Evolutionary conservation across 2,113 vertebrate genomes (phyloP).

Genomic region (Motacilla alba): DNA sequence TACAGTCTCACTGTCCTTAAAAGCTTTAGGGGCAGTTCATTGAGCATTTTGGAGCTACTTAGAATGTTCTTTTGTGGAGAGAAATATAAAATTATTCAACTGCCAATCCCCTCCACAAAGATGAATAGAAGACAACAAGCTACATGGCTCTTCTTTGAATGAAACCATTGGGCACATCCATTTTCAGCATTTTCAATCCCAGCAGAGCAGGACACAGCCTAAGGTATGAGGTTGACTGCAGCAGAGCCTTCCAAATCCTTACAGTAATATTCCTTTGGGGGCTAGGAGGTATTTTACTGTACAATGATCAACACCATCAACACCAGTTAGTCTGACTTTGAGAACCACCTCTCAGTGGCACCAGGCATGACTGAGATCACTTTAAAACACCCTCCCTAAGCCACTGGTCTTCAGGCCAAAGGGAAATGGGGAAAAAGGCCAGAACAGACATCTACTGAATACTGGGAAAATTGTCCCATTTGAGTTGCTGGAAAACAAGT

Average conservation of each 20-base stretch:
- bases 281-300: neutral
- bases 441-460: neutral
- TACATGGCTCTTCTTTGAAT: neutral
- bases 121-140: neutral
- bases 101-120: neutral
- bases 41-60: neutral
- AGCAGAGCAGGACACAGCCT: neutral
- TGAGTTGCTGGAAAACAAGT: neutral
- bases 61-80: neutral
- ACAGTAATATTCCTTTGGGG: neutral
- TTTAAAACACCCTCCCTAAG: neutral
- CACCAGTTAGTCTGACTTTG: neutral
- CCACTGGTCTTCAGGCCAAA: neutral
- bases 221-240: rapidly evolving
- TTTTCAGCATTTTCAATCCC: neutral
- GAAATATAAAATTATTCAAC: neutral
- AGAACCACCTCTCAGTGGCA: neutral
- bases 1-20: neutral
- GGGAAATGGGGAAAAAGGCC: neutral
- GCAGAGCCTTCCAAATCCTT: neutral
- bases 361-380: neutral
- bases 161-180: neutral
- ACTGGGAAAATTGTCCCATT: neutral
- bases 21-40: neutral
- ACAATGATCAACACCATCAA: rapidly evolving